Evolutionary conservation across 2,888 invertebrate species (phyloP).

Genomic region (Trachelus iudaicus): DNA sequence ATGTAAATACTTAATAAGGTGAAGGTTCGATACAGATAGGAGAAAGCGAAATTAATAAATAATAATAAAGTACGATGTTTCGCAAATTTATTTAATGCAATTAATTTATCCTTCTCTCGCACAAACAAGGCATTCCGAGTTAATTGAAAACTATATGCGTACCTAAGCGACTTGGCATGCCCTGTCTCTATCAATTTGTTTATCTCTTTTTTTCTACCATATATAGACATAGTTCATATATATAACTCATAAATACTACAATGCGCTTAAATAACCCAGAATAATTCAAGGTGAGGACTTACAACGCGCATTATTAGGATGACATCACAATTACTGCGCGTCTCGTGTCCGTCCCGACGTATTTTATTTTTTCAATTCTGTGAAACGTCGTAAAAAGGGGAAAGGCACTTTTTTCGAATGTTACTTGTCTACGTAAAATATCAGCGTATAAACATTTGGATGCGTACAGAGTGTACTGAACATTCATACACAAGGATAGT

Average conservation of each 20-base stretch:
- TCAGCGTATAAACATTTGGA: too few relatives aligned
- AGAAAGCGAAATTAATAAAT: background rate
- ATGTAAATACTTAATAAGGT: background rate
- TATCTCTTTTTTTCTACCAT: background rate
- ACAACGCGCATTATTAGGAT: too few relatives aligned
- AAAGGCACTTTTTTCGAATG: too few relatives aligned
- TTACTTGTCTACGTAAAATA: too few relatives aligned
- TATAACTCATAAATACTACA: conserved; percentile 27
- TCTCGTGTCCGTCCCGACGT: too few relatives aligned
- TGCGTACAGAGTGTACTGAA: too few relatives aligned
- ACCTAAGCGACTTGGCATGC: background rate
- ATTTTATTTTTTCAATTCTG: too few relatives aligned
- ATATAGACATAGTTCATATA: background rate
- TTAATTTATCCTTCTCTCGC: background rate
- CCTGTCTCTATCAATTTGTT: background rate
- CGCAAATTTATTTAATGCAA: background rate
- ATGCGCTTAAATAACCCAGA: conserved; percentile 17
- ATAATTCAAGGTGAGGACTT: too few relatives aligned
- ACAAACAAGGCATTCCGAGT: background rate
- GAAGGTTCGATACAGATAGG: background rate
- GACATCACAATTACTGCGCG: too few relatives aligned
- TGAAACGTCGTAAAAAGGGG: too few relatives aligned
- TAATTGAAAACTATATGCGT: background rate
- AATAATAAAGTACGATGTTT: background rate
- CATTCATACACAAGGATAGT: too few relatives aligned